Evolutionary conservation across 2,797 vertebrate species (phyloP).

Genomic region (Nyctalus aviator): DNA sequence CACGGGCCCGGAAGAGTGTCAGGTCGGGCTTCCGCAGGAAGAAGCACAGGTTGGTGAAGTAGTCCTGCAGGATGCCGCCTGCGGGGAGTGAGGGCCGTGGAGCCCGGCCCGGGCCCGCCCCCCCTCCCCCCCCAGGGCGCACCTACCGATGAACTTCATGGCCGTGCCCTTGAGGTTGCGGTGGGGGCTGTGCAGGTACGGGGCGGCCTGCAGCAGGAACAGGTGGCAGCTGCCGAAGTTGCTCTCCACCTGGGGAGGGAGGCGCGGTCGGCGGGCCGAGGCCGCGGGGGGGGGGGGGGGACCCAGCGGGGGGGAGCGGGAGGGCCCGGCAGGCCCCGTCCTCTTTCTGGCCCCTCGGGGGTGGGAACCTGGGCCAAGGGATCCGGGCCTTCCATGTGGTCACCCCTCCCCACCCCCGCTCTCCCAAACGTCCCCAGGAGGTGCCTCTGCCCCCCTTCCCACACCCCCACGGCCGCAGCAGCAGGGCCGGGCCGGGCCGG

Average conservation of each 20-base stretch:
- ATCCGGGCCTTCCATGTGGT: neutral
- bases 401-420: rapidly evolving
- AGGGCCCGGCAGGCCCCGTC: neutral
- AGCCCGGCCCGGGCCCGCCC: neutral
- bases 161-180: conserved; percentile 36
- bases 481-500: rapidly evolving
- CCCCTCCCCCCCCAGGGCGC: rapidly evolving
- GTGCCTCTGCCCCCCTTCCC: neutral
- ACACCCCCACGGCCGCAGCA: neutral
- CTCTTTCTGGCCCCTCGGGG: rapidly evolving
- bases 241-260: conserved; percentile 64
- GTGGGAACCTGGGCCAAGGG: neutral
- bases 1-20: neutral
- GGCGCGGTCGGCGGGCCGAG: no score
- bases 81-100: neutral
- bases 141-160: conserved; percentile 66
- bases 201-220: conserved; percentile 63
- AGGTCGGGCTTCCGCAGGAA: neutral
- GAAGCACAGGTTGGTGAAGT: conserved; percentile 56
- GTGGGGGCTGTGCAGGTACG: conserved; percentile 50
- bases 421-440: neutral
- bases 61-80: conserved; percentile 64
- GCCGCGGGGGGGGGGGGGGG: neutral
- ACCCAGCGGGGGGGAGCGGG: neutral
- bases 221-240: conserved; percentile 11